Conservation (phyloP, 1,140 invertebrate genomes). For the Mya arenaria region DNA sequence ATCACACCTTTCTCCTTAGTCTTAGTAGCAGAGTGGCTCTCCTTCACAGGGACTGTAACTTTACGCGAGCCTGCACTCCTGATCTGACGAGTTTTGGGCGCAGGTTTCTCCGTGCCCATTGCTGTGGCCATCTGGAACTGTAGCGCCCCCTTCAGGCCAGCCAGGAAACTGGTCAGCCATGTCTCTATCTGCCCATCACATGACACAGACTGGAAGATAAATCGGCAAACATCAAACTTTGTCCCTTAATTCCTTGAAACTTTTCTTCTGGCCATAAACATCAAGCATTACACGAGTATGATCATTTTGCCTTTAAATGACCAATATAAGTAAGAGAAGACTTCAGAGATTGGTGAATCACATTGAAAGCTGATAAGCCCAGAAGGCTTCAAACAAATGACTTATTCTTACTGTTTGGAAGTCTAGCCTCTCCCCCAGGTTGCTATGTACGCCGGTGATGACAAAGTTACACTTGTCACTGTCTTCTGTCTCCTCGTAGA, state of each 20-base stretch:
- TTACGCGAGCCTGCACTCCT: conserved; percentile 72
- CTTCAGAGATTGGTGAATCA: not conserved
- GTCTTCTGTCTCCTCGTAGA: conserved; percentile 75
- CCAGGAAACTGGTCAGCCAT: conserved; percentile 74
- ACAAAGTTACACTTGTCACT: conserved; percentile 72
- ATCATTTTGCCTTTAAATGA: not conserved
- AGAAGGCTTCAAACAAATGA: not conserved
- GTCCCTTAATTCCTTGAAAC: too few species aligned
- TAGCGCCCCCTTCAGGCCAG: conserved; percentile 69
- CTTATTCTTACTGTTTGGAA: conserved; percentile 70
- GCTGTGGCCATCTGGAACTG: conserved; percentile 75
- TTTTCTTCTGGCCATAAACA: too few species aligned
- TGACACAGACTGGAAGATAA: conserved; percentile 71
- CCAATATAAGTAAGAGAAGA: not conserved
- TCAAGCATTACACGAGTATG: too few species aligned
- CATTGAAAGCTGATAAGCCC: too few species aligned
- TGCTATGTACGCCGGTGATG: conserved; percentile 75
- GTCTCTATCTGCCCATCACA: conserved; percentile 79
- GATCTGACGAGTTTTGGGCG: conserved; percentile 59
- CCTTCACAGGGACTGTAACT: conserved; percentile 59
- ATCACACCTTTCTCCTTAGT: conserved; percentile 33
- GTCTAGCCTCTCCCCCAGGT: conserved; percentile 74
- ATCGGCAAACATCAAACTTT: too few species aligned
- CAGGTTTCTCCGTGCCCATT: conserved; percentile 72
- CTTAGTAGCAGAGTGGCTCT: conserved; percentile 57